A percentile compares a stretch with the other conserved stretches of the same genome.
phyloP scores from a whole-genome alignment of 2,888 invertebrate species.

The Deilephila porcellus region DNA sequence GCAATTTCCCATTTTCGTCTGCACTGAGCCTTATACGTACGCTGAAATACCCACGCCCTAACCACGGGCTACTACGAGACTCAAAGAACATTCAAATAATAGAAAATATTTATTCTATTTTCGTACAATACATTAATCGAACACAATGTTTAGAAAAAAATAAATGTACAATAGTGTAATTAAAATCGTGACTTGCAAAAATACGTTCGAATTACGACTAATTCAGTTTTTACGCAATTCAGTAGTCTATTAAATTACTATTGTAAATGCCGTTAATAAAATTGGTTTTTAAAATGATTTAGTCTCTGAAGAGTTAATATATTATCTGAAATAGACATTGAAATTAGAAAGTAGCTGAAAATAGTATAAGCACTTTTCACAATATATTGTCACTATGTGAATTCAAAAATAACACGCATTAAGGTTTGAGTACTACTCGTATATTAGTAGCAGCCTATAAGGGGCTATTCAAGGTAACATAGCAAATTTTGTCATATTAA shows the following conservation, averaged over 20 bases:
- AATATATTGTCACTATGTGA: too few relatives aligned
- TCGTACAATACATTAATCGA: not conserved
- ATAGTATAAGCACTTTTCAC: too few relatives aligned
- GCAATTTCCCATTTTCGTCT: conserved; percentile 71
- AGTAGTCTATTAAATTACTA: not conserved
- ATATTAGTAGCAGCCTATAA: too few relatives aligned
- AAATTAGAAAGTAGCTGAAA: too few relatives aligned
- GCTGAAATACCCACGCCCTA: conserved; percentile 57
- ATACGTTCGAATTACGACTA: not conserved
- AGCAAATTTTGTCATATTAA: too few relatives aligned
- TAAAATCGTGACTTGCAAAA: conserved; percentile 6
- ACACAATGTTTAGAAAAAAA: not conserved
- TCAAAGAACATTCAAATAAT: not conserved
- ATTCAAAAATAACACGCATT: too few relatives aligned
- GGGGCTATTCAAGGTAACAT: too few relatives aligned
- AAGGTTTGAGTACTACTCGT: too few relatives aligned
- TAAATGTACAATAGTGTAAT: not conserved
- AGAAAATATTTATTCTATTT: not conserved
- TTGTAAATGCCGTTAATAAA: too few relatives aligned
- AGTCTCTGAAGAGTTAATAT: too few relatives aligned
- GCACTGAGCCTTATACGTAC: conserved; percentile 54
- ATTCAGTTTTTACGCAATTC: conserved; percentile 9
- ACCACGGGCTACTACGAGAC: conserved; percentile 40
- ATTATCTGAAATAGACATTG: too few relatives aligned
- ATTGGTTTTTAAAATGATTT: too few relatives aligned